A percentile compares a stretch with the other conserved stretches of the same genome.
Conservation (phyloP, 2,113 vertebrate genomes). For the Oophaga pumilio region DNA sequence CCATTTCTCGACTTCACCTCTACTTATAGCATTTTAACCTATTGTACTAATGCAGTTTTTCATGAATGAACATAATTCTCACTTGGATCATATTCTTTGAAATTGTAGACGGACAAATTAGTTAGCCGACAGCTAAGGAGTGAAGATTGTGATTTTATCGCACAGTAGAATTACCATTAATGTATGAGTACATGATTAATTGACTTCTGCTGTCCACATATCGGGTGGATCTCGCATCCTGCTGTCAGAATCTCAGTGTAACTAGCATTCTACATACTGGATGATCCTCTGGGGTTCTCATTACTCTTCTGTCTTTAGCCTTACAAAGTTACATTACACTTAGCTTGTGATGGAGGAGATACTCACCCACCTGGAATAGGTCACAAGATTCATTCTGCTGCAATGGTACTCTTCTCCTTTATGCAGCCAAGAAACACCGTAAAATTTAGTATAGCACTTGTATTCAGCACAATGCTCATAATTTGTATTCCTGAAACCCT, state of each 20-base stretch:
- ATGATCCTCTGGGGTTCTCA: constrained; percentile 44
- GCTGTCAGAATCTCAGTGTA: constrained; percentile 46
- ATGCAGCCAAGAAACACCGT: not conserved
- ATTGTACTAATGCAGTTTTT: not conserved
- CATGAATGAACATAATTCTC: not conserved
- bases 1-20: not conserved
- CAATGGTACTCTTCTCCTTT: constrained; percentile 20
- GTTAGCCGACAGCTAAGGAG: constrained; percentile 7
- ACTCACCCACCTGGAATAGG: constrained; percentile 57
- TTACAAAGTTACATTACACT: constrained; percentile 62
- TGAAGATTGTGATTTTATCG: constrained; percentile 56
- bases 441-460: not conserved
- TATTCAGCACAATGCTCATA: no score
- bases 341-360: constrained; percentile 58
- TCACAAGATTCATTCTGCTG: constrained; percentile 44
- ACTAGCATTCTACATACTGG: constrained; percentile 33
- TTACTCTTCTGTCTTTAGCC: constrained; percentile 62
- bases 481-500: no score
- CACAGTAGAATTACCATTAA: constrained; percentile 19
- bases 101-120: not conserved
- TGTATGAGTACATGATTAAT: constrained; percentile 19
- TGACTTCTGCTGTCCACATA: not conserved
- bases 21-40: not conserved
- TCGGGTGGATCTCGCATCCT: constrained; percentile 4
- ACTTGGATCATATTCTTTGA: not conserved